Percentiles rank a stretch among this genome's conserved stretches.
Evolutionary conservation across 1,140 invertebrate species (phyloP).

Genomic region (Hesperophylax magnus): DNA sequence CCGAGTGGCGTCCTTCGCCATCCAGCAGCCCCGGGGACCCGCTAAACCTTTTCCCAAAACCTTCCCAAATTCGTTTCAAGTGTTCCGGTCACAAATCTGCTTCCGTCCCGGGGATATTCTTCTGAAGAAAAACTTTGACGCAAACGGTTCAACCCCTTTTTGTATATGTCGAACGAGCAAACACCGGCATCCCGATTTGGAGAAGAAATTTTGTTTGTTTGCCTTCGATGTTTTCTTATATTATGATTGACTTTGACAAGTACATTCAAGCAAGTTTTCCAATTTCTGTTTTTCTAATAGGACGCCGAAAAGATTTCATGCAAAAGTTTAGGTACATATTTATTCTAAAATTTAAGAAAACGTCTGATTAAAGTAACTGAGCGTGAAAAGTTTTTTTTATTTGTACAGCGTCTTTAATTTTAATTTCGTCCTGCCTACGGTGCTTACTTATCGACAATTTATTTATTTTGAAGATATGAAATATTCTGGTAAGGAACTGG

Average conservation of each 20-base stretch:
- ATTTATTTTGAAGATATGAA: too few relatives aligned
- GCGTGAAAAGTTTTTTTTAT: too few relatives aligned
- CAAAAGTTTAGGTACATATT: too few relatives aligned
- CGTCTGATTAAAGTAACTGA: too few relatives aligned
- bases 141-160: slow-evolving; percentile 16
- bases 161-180: not conserved
- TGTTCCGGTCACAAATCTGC: slow-evolving; percentile 34
- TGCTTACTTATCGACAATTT: too few relatives aligned
- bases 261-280: slow-evolving; percentile 14
- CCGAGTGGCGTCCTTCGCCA: not conserved
- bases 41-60: slow-evolving; percentile 30
- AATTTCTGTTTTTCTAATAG: not conserved
- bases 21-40: slow-evolving; percentile 15
- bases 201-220: slow-evolving; percentile 17
- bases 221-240: not conserved
- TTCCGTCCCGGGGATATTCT: slow-evolving; percentile 25
- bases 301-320: too few relatives aligned
- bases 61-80: slow-evolving; percentile 35
- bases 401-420: too few relatives aligned
- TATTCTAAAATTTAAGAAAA: too few relatives aligned
- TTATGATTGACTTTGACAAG: slow-evolving; percentile 4
- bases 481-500: too few relatives aligned
- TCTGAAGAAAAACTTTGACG: slow-evolving; percentile 27
- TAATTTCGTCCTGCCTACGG: too few relatives aligned
- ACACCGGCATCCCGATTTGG: not conserved